Percentiles rank a stretch among this genome's conserved stretches.
phyloP scores from a whole-genome alignment of 2,888 invertebrate genomes.

The Rhagonycha lutea region DNA sequence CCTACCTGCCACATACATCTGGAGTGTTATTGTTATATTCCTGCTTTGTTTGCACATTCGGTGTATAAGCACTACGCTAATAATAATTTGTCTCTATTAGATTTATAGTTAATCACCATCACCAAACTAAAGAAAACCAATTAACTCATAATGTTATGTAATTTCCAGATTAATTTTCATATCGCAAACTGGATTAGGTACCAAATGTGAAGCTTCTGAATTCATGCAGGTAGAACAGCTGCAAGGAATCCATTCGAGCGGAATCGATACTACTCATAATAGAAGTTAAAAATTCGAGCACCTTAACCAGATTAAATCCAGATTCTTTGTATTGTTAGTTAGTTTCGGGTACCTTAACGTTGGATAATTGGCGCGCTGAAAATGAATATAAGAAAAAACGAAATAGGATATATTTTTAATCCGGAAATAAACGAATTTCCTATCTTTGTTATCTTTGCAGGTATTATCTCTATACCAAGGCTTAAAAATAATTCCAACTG shows the following conservation, averaged over 20 bases:
- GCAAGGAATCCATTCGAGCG: conserved; percentile 13
- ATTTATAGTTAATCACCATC: conserved; percentile 6
- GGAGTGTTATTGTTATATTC: conserved; percentile 29
- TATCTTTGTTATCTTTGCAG: conserved; percentile 43
- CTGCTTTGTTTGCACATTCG: conserved; percentile 19
- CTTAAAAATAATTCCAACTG: conserved; percentile 31
- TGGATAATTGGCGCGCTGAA: conserved; percentile 18
- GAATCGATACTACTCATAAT: conserved; percentile 22
- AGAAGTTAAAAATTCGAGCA: conserved; percentile 22
- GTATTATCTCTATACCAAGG: conserved; percentile 36
- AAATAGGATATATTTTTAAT: conserved; percentile 38
- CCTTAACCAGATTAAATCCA: conserved; percentile 23
- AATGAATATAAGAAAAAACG: conserved; percentile 19
- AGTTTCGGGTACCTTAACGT: conserved; percentile 4
- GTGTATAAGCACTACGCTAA: background rate
- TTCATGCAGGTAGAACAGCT: conserved; percentile 19
- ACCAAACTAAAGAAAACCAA: background rate
- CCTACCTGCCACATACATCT: conserved; percentile 29
- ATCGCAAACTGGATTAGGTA: background rate
- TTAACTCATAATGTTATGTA: background rate
- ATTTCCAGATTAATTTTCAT: background rate
- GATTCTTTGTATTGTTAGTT: conserved; percentile 3
- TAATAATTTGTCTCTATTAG: conserved; percentile 13
- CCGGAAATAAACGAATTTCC: conserved; percentile 46
- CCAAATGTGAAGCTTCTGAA: background rate